phyloP scores from a whole-genome alignment of 2,888 invertebrate species.

The Atherix ibis region DNA sequence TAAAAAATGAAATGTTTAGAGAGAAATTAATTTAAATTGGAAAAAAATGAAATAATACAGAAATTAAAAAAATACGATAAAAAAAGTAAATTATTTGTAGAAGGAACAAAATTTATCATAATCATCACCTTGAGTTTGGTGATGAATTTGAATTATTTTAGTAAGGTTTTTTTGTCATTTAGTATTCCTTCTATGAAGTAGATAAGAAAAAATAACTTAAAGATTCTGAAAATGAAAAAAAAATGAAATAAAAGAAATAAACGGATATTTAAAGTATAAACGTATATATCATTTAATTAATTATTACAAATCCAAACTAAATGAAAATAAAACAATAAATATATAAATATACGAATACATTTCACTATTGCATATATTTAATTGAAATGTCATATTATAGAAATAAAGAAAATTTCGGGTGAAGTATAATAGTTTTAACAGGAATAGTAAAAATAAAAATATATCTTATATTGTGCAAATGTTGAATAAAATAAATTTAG shows the following conservation, averaged over 20 bases:
- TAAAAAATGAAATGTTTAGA: neutral
- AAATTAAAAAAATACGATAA: neutral
- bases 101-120: slow-evolving; percentile 5
- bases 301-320: neutral
- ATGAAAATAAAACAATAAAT: neutral
- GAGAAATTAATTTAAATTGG: neutral
- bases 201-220: neutral
- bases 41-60: neutral
- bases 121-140: slow-evolving; percentile 1
- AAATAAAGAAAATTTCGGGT: no score
- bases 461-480: neutral
- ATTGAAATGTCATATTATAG: neutral
- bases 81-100: slow-evolving; percentile 4
- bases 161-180: no score
- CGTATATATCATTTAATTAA: slow-evolving; percentile 2
- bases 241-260: slow-evolving; percentile 2
- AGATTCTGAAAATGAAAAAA: neutral
- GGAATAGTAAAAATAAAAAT: neutral
- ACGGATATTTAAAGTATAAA: slow-evolving; percentile 3
- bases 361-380: neutral
- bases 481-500: neutral
- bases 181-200: neutral
- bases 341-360: neutral
- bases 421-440: neutral
- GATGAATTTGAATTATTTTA: no score